Base-by-base conservation (phyloP, 2,888 invertebrate species). In the Tyria jacobaeae region DNA sequence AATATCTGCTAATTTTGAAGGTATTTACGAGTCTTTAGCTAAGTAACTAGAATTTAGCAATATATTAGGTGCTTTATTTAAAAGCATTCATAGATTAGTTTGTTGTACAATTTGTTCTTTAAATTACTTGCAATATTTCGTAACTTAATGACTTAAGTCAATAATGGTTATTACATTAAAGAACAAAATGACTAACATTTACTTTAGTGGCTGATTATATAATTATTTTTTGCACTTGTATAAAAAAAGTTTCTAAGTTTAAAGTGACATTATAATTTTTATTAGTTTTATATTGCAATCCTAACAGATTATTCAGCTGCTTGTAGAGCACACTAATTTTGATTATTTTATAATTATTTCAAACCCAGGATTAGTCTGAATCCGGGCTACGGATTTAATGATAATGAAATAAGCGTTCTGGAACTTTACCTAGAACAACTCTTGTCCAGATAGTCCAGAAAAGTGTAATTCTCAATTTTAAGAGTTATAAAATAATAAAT, bases 1-100 rank as follows among this genome's bases (percentile, higher is more conserved):
- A 56, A 76, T 78, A 74, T 72, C 74, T 73, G 71, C 78, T 64
- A 79, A 65, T 25, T 59, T 81, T 70, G 71, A 81, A 87, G 89
- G 90, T 89, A 85, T 70, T 71, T 77, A 60, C 61, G 24, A 60
- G 34, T 17, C 17, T 44, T 48, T 27, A 1, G 27, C 27, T 24
- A 35, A 27, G 21, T 41, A 35, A 57, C 12, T 54, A 60, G 50
- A 54, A 47, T 44, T 52, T 56, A 44, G 21, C 14, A 68, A 68
- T 56, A 10, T 54, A 35, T 53, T 21, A 21, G 12, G 21, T 21
- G 17, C 21, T 12, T 35, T 41, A 53, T 37, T 3, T 41, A 31
- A 21, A 57, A 25, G 35, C 25, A 51, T 64, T 58, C 50, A 59
- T 48, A 17, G 41, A 53, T 44, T 25, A 59, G 47, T 31, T 34